A percentile compares a stretch with the other conserved stretches of the same genome.
Evolutionary conservation across 2,113 vertebrate genomes (phyloP).

Genomic region (Falcunculus frontatus): DNA sequence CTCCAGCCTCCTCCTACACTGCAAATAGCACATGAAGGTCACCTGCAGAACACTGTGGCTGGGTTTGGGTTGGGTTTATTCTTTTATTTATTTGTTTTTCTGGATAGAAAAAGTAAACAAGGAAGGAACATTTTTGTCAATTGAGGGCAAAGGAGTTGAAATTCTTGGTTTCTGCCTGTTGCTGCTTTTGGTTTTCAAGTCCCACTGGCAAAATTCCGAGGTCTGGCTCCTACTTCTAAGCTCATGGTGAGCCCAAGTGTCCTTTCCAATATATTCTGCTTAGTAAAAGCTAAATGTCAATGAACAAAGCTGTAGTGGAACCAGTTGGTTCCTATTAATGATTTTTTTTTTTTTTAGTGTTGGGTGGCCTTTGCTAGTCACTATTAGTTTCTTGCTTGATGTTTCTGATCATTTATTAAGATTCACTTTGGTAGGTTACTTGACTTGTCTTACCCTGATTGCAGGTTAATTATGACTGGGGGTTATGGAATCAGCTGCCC

Average conservation of each 20-base stretch:
- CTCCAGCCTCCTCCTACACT: neutral
- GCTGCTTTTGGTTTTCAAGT: neutral
- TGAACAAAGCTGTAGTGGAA: neutral
- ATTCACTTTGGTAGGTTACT: neutral
- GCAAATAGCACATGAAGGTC: neutral
- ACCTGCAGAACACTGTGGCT: neutral
- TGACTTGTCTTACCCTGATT: neutral
- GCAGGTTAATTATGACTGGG: neutral
- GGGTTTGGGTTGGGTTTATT: neutral
- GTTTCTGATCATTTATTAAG: neutral
- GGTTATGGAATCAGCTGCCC: neutral
- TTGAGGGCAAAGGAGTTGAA: neutral
- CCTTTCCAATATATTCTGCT: neutral
- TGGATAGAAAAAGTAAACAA: neutral
- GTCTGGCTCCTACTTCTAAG: constrained; percentile 4
- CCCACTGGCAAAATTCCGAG: neutral
- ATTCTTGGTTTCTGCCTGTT: neutral
- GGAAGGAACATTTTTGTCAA: neutral
- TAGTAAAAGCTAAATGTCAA: neutral
- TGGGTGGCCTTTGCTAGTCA: neutral
- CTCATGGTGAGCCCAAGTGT: neutral
- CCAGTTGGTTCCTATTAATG: neutral
- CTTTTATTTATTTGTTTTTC: neutral
- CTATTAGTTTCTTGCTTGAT: neutral
- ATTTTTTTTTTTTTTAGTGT: neutral